A percentile compares a stretch with the other conserved stretches of the same genome.
Conservation (phyloP, 2,888 invertebrate species). For the Parnassius mnemosyne region DNA sequence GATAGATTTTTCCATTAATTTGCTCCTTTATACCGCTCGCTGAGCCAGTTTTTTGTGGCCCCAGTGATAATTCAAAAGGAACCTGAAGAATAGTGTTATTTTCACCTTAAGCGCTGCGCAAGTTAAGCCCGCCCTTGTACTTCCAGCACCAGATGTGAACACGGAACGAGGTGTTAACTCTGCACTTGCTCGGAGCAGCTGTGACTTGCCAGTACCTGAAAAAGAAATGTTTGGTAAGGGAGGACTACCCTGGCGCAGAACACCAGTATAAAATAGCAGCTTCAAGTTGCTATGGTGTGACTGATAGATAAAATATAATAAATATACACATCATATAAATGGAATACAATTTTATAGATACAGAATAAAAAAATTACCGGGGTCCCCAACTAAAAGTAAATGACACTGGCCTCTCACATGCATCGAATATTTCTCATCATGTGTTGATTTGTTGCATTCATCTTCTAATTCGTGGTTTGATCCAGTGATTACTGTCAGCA, state of each 20-base stretch:
- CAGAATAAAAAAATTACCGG: conserved; percentile 76
- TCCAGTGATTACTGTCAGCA: conserved; percentile 81
- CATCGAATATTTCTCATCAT: conserved; percentile 78
- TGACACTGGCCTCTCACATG: conserved; percentile 89
- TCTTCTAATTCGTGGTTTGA: conserved; percentile 61
- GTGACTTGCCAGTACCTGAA: conserved; percentile 93
- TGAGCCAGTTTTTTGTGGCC: no score
- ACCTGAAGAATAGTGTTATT: background rate
- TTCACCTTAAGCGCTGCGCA: conserved; percentile 90
- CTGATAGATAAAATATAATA: no score
- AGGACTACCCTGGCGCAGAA: no score
- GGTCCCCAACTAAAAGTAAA: conserved; percentile 92
- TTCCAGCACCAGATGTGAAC: conserved; percentile 92
- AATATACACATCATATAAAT: no score
- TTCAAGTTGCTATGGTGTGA: no score
- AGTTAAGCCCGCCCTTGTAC: conserved; percentile 93
- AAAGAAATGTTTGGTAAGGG: conserved; percentile 40
- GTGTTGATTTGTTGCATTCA: conserved; percentile 52
- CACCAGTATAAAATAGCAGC: no score
- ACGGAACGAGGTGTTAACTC: conserved; percentile 86
- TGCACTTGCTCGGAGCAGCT: conserved; percentile 85
- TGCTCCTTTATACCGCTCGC: no score
- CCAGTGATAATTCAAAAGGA: no score
- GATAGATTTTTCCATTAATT: no score
- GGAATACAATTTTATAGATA: background rate